Conservation (phyloP, 1,140 invertebrate genomes). For the Thalassaphorura encarpata region DNA sequence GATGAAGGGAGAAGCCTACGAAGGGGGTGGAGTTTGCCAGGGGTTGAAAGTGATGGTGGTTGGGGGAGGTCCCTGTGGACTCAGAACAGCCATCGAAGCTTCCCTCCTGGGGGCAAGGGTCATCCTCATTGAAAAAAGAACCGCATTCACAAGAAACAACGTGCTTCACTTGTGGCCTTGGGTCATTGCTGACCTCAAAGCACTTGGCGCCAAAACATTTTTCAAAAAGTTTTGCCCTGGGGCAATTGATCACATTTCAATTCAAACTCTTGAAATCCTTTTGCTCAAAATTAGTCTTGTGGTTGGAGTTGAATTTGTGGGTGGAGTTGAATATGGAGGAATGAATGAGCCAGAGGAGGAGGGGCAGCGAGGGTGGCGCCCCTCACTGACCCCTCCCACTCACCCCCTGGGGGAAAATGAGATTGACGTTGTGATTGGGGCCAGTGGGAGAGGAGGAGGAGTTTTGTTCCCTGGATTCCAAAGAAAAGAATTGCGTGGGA, state of each 20-base stretch:
- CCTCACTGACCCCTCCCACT: conserved; percentile 39
- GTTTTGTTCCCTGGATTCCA: conserved; percentile 45
- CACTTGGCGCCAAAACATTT: conserved; percentile 50
- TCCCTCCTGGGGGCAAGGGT: conserved; percentile 47
- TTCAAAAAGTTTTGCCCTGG: conserved; percentile 54
- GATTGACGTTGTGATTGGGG: conserved; percentile 50
- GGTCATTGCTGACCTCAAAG: conserved; percentile 49
- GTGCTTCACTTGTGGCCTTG: conserved; percentile 55
- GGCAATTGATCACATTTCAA: conserved; percentile 50
- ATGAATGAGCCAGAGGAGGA: conserved; percentile 37
- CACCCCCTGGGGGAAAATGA: conserved; percentile 43
- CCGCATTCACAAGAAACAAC: conserved; percentile 47
- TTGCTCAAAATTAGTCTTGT: conserved; percentile 47
- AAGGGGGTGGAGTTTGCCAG: no score
- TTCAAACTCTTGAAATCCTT: conserved; percentile 45
- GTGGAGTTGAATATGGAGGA: conserved; percentile 42
- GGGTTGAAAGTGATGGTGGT: conserved; percentile 86
- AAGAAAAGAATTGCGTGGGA: conserved; percentile 49
- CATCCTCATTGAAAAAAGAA: conserved; percentile 41
- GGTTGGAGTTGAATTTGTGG: conserved; percentile 49
- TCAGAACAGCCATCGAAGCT: conserved; percentile 90
- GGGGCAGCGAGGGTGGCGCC: conserved; percentile 39
- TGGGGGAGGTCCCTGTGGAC: conserved; percentile 87
- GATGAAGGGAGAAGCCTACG: no score
- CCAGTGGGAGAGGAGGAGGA: conserved; percentile 49